A percentile compares a stretch with the other conserved stretches of the same genome.
Conservation (phyloP, 2,797 vertebrate genomes). For the Distichodus sexfasciatus region DNA sequence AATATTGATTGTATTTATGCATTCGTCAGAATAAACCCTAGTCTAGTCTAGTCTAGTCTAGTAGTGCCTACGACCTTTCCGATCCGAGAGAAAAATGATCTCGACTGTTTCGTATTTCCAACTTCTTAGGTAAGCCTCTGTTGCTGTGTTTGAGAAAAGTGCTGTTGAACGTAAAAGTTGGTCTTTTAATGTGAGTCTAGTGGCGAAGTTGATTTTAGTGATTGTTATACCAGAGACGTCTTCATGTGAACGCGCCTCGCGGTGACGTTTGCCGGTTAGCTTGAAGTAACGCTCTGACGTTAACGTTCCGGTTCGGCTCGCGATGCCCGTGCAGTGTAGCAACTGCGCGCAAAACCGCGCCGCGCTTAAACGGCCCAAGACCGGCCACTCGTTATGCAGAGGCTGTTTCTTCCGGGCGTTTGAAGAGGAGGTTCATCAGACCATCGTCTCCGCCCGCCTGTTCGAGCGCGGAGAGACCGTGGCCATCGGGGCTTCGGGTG, state of each 20-base stretch:
- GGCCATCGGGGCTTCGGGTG: slow-evolving; percentile 82
- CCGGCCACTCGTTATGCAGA: slow-evolving; percentile 79
- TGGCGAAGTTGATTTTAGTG: no score
- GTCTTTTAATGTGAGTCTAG: no score
- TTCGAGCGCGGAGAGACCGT: slow-evolving; percentile 77
- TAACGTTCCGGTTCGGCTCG: neutral
- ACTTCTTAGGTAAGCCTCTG: neutral
- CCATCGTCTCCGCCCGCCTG: slow-evolving; percentile 71
- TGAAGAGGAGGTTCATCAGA: slow-evolving; percentile 85
- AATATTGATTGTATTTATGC: neutral
- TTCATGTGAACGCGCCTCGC: no score
- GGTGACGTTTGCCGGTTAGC: no score
- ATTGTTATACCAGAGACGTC: no score
- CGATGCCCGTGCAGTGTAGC: slow-evolving; percentile 74
- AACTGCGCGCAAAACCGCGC: slow-evolving; percentile 73
- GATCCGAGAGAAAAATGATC: neutral
- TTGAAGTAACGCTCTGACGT: no score
- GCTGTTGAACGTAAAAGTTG: no score
- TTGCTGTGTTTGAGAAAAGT: neutral
- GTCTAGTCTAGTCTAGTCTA: no score
- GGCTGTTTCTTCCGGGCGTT: slow-evolving; percentile 84
- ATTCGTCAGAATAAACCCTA: neutral
- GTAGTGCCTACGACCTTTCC: no score
- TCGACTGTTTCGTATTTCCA: neutral
- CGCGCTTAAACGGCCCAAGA: slow-evolving; percentile 79